Conservation (phyloP, 30 jellyfish, hydroid and myxozoan species). For the Cassiopea xamachana region DNA sequence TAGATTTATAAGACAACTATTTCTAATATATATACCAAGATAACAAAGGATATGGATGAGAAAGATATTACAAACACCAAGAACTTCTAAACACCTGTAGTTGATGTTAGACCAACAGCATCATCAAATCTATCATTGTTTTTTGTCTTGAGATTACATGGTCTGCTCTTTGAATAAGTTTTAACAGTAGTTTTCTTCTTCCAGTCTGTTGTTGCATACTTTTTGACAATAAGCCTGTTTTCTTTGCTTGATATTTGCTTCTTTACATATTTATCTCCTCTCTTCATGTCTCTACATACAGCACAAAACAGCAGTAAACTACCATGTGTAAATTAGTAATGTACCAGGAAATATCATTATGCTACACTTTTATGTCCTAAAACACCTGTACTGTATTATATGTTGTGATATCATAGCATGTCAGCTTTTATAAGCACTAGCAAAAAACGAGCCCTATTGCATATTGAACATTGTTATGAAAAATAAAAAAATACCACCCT, state of each 20-base stretch:
- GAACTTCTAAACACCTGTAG: not conserved
- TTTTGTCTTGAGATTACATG: not conserved
- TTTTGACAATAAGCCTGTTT: not conserved
- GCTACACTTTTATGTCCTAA: too few species aligned
- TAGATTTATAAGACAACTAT: too few species aligned
- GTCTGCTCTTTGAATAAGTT: conserved; percentile 21
- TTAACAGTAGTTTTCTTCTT: conserved; percentile 2
- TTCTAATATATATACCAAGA: too few species aligned
- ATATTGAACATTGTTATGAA: too few species aligned
- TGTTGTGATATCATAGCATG: too few species aligned
- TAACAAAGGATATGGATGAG: too few species aligned
- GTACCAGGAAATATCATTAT: too few species aligned
- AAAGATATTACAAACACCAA: not conserved
- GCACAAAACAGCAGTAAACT: not conserved
- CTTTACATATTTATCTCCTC: not conserved
- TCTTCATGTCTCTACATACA: not conserved
- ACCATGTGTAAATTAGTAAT: too few species aligned
- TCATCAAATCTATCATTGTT: not conserved
- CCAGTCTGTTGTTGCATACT: conserved; percentile 23
- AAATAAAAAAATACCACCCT: too few species aligned
- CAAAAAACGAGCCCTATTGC: too few species aligned
- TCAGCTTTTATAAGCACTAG: too few species aligned
- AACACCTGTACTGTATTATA: too few species aligned
- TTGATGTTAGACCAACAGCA: not conserved
- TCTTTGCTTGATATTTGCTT: conserved; percentile 5